Evolutionary conservation across 2,888 invertebrate genomes (phyloP).

Genomic region (Nasonovia ribisnigri): DNA sequence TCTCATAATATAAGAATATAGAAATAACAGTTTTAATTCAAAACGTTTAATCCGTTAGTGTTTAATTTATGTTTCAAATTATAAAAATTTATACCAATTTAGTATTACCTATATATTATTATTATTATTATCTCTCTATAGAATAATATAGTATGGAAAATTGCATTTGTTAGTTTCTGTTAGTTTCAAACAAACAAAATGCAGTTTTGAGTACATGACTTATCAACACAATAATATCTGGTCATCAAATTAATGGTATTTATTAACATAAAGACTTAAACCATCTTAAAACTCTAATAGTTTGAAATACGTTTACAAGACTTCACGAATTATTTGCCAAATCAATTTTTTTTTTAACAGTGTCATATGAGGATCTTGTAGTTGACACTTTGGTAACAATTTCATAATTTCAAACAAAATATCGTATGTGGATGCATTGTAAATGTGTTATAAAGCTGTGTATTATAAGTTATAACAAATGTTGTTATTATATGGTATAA

Average conservation of each 20-base stretch:
- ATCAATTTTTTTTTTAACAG: neutral
- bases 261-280: neutral
- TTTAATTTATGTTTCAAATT: neutral
- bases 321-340: neutral
- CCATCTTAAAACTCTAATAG: neutral
- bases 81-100: neutral
- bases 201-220: neutral
- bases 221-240: neutral
- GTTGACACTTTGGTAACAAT: neutral
- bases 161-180: neutral
- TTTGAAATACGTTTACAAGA: neutral
- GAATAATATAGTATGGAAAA: neutral
- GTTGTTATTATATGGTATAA: neutral
- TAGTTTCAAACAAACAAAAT: neutral
- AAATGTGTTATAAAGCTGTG: neutral
- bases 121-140: neutral
- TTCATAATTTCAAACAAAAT: neutral
- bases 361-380: neutral
- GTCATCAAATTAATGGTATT: neutral
- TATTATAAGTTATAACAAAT: neutral
- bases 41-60: neutral
- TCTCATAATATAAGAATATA: neutral
- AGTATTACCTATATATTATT: neutral
- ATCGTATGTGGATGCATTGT: neutral
- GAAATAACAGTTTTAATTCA: neutral